A percentile compares a stretch with the other conserved stretches of the same genome.
Conservation (phyloP, 1,140 invertebrate genomes). For the Eueides isabella region DNA sequence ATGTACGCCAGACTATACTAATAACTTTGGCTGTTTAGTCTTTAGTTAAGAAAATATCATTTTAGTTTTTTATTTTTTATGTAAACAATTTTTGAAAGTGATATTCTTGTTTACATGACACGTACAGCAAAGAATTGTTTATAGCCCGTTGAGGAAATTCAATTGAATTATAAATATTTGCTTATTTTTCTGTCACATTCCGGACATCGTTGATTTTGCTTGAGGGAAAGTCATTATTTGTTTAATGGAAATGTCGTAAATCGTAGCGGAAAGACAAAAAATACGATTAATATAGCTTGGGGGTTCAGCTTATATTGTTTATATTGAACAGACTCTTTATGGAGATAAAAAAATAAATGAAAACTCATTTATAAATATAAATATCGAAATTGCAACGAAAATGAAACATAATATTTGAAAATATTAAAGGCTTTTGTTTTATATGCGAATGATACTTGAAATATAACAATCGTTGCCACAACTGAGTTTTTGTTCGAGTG, state of each 20-base stretch:
- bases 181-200: too few species aligned
- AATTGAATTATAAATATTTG: too few species aligned
- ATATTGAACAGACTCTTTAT: not conserved
- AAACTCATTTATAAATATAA: slow-evolving; percentile 17
- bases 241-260: not conserved
- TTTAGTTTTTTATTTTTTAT: too few species aligned
- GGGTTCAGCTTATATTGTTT: not conserved
- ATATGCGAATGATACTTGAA: slow-evolving; percentile 30
- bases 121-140: too few species aligned
- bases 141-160: too few species aligned
- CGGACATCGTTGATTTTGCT: too few species aligned
- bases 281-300: not conserved
- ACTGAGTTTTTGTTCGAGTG: slow-evolving; percentile 33
- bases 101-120: too few species aligned
- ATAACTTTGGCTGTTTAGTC: too few species aligned
- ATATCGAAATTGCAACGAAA: slow-evolving; percentile 8
- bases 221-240: too few species aligned
- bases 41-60: too few species aligned
- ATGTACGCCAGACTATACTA: too few species aligned
- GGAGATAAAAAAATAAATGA: slow-evolving; percentile 2
- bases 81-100: too few species aligned
- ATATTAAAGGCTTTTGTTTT: slow-evolving; percentile 29
- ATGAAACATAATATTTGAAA: slow-evolving; percentile 32
- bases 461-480: slow-evolving; percentile 40
- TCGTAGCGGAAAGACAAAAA: not conserved